Conservation (phyloP, 2,888 invertebrate genomes). For the Epirrhoe alternata region DNA sequence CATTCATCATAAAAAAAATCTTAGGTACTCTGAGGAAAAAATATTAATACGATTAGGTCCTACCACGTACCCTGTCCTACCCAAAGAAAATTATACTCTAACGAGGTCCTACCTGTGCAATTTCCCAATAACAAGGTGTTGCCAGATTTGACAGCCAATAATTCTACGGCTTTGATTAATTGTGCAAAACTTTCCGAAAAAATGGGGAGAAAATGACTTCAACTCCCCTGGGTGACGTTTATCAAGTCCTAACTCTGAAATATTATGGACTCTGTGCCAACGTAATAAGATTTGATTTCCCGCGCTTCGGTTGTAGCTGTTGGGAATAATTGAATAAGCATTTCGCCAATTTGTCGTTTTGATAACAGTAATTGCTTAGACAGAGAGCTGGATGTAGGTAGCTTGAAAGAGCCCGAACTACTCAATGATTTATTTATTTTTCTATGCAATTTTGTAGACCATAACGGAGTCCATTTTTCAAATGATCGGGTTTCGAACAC, state of each 20-base stretch:
- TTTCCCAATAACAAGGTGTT: conserved; percentile 32
- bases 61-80: too few species aligned
- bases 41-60: too few species aligned
- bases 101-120: too few species aligned
- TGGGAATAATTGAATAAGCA: conserved; percentile 19
- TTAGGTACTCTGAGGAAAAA: too few species aligned
- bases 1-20: too few species aligned
- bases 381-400: neutral
- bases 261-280: conserved; percentile 22
- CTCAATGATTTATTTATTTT: too few species aligned
- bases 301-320: neutral
- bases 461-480: too few species aligned
- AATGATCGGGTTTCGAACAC: too few species aligned
- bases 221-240: conserved; percentile 29
- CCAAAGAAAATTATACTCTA: too few species aligned
- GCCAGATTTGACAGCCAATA: conserved; percentile 34
- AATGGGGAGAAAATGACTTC: conserved; percentile 35
- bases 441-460: too few species aligned
- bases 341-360: conserved; percentile 19
- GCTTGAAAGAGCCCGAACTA: neutral
- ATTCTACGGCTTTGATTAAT: conserved; percentile 38
- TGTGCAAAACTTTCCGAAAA: conserved; percentile 26
- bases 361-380: conserved; percentile 17
- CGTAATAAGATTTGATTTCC: conserved; percentile 11
- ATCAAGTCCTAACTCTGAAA: conserved; percentile 2